Evolutionary conservation across 2,113 vertebrate species (phyloP), one percentile per base, ranked within the genome.

Genomic region (Lampris megalopsis): DNA sequence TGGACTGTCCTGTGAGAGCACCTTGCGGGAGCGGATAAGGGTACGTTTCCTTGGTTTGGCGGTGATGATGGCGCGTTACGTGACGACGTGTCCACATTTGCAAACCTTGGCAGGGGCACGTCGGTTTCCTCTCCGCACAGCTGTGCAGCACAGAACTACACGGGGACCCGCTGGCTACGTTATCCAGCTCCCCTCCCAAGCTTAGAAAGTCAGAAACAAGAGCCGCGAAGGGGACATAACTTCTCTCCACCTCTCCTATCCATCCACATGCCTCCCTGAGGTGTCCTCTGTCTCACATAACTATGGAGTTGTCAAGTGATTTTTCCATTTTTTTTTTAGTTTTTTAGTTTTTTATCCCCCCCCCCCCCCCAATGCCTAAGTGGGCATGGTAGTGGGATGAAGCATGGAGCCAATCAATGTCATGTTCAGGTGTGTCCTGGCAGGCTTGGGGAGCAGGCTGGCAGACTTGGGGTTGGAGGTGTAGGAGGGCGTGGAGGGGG

Each of bases 381-480:
- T 50, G 67, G 65, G 56, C 41, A 47, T 24, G 54, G 67, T 66
- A 50, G 56, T 66, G 62, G 71, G 72, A 71, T 72, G 71, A 62
- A 64, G 58, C 63, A 45, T 63, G 35, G 57, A 65, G 71, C 57
- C n/a, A 79, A 81, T 86, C 71, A 38, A 88, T 90, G 85, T 87
- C 84, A 87, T 81, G 84, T 86, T 90, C 88, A 91, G 92, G 92
- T 92, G 93, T 86, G 90, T 91, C 88, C 84, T 86, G 75, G 77
- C 80, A 66, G 72, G 71, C 68, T 76, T 41, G 68, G 71, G 77
- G 41, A 71, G 62, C 84, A 72, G 83, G 83, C 86, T 83, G 91
- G 83, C 85, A 86, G 84, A 83, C 75, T 73, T 77, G 76, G 73
- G 73, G 77, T 73, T 83, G 84, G 81, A 84, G 86, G 86, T 83